Conservation (phyloP, 2,797 vertebrate genomes). For the Otus scops region DNA sequence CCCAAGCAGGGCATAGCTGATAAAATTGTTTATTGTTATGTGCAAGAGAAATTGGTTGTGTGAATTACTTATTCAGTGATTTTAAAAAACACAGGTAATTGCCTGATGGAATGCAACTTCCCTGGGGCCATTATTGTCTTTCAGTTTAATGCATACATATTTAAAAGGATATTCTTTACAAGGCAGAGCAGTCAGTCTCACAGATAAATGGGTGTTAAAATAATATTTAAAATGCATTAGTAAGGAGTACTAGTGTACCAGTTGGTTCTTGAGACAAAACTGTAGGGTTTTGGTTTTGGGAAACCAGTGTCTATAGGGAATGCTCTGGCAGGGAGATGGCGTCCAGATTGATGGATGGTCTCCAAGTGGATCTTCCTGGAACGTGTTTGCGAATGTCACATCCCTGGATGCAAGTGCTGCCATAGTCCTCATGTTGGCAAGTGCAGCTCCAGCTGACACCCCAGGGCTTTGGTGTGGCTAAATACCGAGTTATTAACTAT, state of each 20-base stretch:
- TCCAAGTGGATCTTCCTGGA: neutral
- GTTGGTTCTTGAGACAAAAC: neutral
- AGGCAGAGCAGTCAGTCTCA: slow-evolving; percentile 9
- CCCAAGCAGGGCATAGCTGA: neutral
- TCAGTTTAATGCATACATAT: neutral
- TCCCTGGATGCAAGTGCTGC: neutral
- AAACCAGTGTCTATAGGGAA: neutral
- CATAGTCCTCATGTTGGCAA: neutral
- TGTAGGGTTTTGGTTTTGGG: neutral
- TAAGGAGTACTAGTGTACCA: neutral
- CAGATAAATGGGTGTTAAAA: neutral
- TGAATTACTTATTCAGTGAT: neutral
- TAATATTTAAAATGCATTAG: neutral
- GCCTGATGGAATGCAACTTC: slow-evolving; percentile 5
- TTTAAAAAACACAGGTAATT: slow-evolving; percentile 25
- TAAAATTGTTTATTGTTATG: slow-evolving; percentile 19
- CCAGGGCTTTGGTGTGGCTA: neutral
- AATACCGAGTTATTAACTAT: neutral
- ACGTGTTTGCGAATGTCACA: neutral
- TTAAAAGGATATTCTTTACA: neutral
- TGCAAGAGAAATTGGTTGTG: neutral
- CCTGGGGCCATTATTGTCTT: neutral
- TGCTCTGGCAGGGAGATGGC: neutral
- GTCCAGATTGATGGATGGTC: neutral
- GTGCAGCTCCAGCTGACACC: neutral